These are phyloP conservation scores for Amblyjoppa fuscipennis DNA, from an alignment of 2,888 invertebrate genomes.

Conservation along the genomic window DNA sequence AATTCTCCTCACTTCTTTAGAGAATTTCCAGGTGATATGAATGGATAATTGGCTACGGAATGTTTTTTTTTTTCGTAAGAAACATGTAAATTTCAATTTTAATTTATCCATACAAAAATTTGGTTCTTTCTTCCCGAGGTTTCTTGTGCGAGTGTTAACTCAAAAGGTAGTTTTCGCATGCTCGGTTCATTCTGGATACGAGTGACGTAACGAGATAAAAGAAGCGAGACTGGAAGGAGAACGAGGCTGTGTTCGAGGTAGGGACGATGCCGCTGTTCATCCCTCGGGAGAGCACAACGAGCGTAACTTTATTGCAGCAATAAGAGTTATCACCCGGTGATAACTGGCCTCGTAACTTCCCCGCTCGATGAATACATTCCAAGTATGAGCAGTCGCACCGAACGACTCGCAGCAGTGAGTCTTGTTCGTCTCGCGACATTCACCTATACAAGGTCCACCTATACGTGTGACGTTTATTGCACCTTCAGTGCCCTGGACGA, in stretches of 20 bases:
- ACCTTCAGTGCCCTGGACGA: constrained; percentile 2
- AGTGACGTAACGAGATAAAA: constrained; percentile 21
- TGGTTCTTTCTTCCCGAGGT: background rate
- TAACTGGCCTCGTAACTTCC: constrained; percentile 77
- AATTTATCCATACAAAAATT: background rate
- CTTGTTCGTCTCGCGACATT: background rate
- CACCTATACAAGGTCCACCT: background rate
- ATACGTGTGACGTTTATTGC: background rate
- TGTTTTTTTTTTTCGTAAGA: background rate
- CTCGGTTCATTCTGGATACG: constrained; percentile 19
- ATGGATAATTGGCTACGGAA: background rate
- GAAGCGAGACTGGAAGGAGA: constrained; percentile 13
- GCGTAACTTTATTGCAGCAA: constrained; percentile 78
- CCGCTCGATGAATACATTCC: constrained; percentile 71
- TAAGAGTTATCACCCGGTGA: constrained; percentile 80
- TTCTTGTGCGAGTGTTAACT: background rate
- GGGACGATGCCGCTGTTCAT: constrained; percentile 41
- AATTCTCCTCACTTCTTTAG: background rate
- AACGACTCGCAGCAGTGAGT: constrained; percentile 14
- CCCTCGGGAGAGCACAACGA: constrained; percentile 55
- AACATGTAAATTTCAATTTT: background rate
- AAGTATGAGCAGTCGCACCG: constrained; percentile 25
- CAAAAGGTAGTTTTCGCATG: background rate
- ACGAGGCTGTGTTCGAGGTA: constrained; percentile 4
- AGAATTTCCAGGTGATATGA: background rate